These are phyloP conservation scores for Pegoplata infirma DNA, from an alignment of 2,888 invertebrate genomes.

Conservation along the genomic window DNA sequence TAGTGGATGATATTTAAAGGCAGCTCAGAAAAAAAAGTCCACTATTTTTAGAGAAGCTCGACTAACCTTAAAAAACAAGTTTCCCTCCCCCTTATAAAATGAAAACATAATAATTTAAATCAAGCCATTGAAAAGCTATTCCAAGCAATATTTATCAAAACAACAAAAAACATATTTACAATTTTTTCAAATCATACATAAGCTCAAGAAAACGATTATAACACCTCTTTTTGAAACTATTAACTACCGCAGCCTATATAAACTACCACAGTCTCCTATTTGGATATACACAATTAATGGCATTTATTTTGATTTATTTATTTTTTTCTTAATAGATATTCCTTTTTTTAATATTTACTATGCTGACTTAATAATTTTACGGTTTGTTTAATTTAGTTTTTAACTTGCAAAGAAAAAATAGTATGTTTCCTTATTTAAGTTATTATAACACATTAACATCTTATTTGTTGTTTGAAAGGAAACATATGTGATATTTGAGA, in stretches of 20 bases:
- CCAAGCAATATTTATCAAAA: conserved; percentile 61
- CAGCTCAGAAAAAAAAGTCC: conserved; percentile 28
- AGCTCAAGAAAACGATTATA: conserved; percentile 51
- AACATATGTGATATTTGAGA: conserved; percentile 75
- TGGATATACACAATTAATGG: conserved; percentile 18
- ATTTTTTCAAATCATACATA: conserved; percentile 42
- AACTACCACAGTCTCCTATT: too few relatives aligned
- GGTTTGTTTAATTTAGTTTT: conserved; percentile 36
- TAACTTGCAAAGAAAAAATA: conserved; percentile 1
- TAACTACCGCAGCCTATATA: conserved; percentile 36
- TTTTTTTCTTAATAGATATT: conserved; percentile 23
- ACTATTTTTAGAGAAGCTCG: conserved; percentile 27
- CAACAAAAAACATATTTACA: conserved; percentile 41
- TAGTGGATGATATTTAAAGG: conserved; percentile 73
- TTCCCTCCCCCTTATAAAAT: conserved; percentile 5
- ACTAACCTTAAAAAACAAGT: conserved; percentile 33
- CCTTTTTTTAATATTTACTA: conserved; percentile 18
- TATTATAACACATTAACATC: neutral
- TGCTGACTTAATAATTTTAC: conserved; percentile 37
- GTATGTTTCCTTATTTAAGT: conserved; percentile 40
- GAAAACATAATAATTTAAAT: conserved; percentile 35
- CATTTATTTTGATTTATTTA: conserved; percentile 30
- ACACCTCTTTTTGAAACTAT: conserved; percentile 12
- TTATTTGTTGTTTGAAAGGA: conserved; percentile 60
- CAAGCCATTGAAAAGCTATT: conserved; percentile 47